phyloP scores from a whole-genome alignment of 2,888 invertebrate genomes.

The Cryptophagus acutangulus region DNA sequence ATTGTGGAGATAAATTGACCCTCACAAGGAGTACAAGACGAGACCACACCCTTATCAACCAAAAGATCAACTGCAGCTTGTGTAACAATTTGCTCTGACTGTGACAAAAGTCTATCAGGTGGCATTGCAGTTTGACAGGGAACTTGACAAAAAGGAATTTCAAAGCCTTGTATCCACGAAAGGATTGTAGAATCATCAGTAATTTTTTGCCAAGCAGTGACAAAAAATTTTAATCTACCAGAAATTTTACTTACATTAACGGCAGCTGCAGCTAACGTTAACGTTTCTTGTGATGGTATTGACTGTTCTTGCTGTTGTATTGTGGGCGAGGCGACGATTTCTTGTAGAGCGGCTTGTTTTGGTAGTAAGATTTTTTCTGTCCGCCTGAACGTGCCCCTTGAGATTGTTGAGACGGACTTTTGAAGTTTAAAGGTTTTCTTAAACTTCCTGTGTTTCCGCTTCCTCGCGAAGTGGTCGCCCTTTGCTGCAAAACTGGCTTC shows the following conservation, averaged over 20 bases:
- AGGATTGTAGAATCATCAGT: background rate
- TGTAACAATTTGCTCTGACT: background rate
- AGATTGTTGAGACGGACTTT: background rate
- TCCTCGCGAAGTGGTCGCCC: too few species aligned
- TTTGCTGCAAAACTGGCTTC: too few species aligned
- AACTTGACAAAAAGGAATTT: background rate
- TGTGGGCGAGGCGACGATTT: too few species aligned
- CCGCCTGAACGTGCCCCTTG: background rate
- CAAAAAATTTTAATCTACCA: background rate
- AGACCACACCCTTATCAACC: background rate
- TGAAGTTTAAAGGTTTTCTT: background rate
- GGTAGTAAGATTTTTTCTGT: background rate
- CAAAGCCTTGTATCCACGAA: background rate
- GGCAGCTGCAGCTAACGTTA: background rate
- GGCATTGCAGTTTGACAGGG: background rate
- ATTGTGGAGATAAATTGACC: conserved; percentile 10
- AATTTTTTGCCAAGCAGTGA: background rate
- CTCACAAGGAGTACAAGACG: background rate
- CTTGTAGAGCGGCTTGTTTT: too few species aligned
- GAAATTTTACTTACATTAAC: background rate
- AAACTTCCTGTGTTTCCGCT: too few species aligned
- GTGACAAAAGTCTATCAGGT: background rate
- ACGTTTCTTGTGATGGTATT: background rate
- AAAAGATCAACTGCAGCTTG: background rate
- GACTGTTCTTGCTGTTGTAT: background rate